Base-by-base conservation (phyloP, 2,113 vertebrate genomes). In the Corythoichthys intestinalis region DNA sequence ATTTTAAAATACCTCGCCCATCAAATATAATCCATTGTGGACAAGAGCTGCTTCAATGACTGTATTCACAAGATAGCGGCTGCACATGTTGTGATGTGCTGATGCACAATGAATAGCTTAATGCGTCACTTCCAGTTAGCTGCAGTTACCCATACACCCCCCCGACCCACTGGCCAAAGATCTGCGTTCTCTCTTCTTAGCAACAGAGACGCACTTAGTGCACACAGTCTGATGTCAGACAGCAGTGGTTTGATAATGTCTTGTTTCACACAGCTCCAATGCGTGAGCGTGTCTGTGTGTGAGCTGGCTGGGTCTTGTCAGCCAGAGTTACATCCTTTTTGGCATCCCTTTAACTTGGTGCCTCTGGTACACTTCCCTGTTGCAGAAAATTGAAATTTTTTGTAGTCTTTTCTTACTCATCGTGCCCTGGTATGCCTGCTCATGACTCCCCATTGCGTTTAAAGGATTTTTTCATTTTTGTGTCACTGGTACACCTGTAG, bases 51-150 rank as follows among this genome's bases (percentile, higher is more conserved):
- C 59, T 74, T 46, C 68, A 63, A 61, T 57, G 67, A 61, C 44
- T 50, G 3, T 14, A 50, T 62, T 44, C 65, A 50, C 3, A 3
- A 68, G 47, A 66, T 7, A 59, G 66, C 62, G 56, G 38, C 2
- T 39, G 44, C 48, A 50, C 70, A 73, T 78, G 72, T 58, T 73
- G 78, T 75, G 49, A 12, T 38, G 50, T 28, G 0, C 62, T 75
- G 74, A 81, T 52, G 61, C 74, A 79, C 60, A 20, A 50, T 77
- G 71, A 86, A 60, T 52, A 48, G 60, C 72, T 67, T 47, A 60
- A 73, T 83, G 83, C 58, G 65, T 86, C 85, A 88, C 72, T 85
- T 87, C 62, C 79, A 82, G 77, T 83, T 66, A 79, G 41, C 49
- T 49, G 69, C 65, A 53, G 53, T 59, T 48, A 62, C 69, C 78